Percentiles rank a stretch among this genome's conserved stretches.
Conservation (phyloP, 1,140 invertebrate species). For the Anastrepha obliqua region DNA sequence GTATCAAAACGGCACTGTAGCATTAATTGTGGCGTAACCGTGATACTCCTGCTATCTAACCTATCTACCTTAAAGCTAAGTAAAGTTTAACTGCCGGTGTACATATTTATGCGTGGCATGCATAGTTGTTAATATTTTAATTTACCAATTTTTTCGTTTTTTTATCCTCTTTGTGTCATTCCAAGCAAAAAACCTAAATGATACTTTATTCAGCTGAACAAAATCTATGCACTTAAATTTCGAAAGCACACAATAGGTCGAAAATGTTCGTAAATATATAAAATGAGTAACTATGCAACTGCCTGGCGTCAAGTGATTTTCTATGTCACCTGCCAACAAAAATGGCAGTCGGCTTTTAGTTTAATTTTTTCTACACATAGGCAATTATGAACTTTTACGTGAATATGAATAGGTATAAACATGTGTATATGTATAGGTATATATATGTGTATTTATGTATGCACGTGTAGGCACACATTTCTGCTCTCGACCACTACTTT, state of each 20-base stretch:
- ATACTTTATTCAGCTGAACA: slow-evolving; percentile 11
- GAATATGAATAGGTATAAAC: background rate
- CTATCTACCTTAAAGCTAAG: too few relatives aligned
- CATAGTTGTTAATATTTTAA: background rate
- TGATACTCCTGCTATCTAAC: too few relatives aligned
- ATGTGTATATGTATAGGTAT: background rate
- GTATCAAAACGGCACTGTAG: too few relatives aligned
- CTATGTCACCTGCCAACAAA: background rate
- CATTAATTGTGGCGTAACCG: too few relatives aligned
- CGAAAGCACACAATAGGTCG: background rate
- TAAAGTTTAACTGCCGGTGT: too few relatives aligned
- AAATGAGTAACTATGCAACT: background rate
- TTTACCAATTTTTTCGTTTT: background rate
- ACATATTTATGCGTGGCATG: too few relatives aligned
- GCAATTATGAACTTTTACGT: too few relatives aligned
- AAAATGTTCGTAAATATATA: background rate
- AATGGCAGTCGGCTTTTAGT: background rate
- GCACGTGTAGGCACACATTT: too few relatives aligned
- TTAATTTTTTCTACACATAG: background rate
- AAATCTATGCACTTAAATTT: background rate
- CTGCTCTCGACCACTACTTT: background rate
- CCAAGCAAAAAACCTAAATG: background rate
- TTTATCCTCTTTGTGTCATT: background rate
- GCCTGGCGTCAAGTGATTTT: background rate
- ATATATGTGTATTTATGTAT: background rate